Base-by-base conservation (phyloP, 2,888 invertebrate genomes). In the Oxyteleia sp. region DNA sequence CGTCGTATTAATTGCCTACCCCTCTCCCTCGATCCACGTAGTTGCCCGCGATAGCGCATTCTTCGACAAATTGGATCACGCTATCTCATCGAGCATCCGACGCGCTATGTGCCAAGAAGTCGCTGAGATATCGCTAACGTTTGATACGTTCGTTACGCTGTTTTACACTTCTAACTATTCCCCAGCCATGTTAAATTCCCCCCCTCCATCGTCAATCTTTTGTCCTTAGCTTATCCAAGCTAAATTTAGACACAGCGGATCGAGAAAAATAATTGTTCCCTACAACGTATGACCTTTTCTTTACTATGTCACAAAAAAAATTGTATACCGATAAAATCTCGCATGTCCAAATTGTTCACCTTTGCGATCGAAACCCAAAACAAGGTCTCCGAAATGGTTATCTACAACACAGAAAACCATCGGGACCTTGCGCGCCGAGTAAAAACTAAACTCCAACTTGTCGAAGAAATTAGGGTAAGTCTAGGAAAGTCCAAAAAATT, bases 11-110 rank as follows among this genome's bases (percentile, higher is more conserved):
- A 92, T 92, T 91, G 89, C 91, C 91, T 87, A 74, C 84, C 87
- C 84, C 80, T 83, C 43, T 51, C 75, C 83, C 74, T 71, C 82
- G 72, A 78, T 68, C 87, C 86, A 82, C 86, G 82, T 85, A 86
- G 88, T 86, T 87, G 84, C 86, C 88, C 88, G 85, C 89, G 88
- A 88, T 90, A 87, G 87, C 88, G 88, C 91, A 91, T 92, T 92
- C 91, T 92, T 92, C 91, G 90, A 90, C 90, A 92, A 91, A 92
- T 92, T 92, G 90, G 91, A 91, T 91, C 91, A 91, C 91, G 91
- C 91, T 90, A 92, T 89, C 89, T 88, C 85, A 82, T 68, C 87
- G 82, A 89, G 85, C 85, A 82, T 79, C 86, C 87, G 68, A 86
- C 84, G 86, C 71, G 79, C 86, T 86, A 80, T 86, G 86, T 83